Evolutionary conservation across 1,140 invertebrate genomes (phyloP), one percentile per base, ranked within the genome.

Genomic region (Drosophila carrolli): DNA sequence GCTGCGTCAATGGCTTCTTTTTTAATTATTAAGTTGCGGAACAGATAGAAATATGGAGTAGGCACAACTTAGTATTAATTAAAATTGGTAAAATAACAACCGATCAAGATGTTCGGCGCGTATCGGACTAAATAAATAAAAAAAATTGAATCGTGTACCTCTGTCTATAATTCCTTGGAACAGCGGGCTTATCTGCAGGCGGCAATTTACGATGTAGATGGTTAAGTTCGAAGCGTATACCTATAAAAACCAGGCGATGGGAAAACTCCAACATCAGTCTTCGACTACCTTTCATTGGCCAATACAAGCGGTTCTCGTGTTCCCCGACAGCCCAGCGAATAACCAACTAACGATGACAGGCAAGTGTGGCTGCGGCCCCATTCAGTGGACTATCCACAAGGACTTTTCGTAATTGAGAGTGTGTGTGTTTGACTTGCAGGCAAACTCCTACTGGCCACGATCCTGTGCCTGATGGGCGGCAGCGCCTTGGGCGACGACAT

Each of bases 111-210:
- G 61, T 68, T 68, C 38, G 9, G 13, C 35, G 14, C 44, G 59
- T 51, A 65, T 67, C 61, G 35, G 61, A 16, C n/a, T 50, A 48
- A 75, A 78, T 83, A 66, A 75, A 83, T 68, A 63, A 19, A 37
- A 19, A 71, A 83, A 83, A 83, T 78, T 78, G 46, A 66, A 78
- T 66, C 61, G 46, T 83, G 65, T 83, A 60, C 47, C 13, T 1
- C 10, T 43, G 60, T 43, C 65, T 53, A 40, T 53, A 54, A 23
- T 68, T 68, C 65, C 65, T 14, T 47, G 9, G 65, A 68, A 68
- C 19, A 40, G 47, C n/a, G 19, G 46, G 65, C 65, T 68, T 68
- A 68, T 68, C 65, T 66, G 16, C 60, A 38, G 19, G 47, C 47
- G 19, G 47, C 47, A 66, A 66, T 66, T 68, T 53, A 68, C 38